Evolutionary conservation across 2,113 vertebrate species (phyloP).

Genomic region (Poeciliopsis retropinna): DNA sequence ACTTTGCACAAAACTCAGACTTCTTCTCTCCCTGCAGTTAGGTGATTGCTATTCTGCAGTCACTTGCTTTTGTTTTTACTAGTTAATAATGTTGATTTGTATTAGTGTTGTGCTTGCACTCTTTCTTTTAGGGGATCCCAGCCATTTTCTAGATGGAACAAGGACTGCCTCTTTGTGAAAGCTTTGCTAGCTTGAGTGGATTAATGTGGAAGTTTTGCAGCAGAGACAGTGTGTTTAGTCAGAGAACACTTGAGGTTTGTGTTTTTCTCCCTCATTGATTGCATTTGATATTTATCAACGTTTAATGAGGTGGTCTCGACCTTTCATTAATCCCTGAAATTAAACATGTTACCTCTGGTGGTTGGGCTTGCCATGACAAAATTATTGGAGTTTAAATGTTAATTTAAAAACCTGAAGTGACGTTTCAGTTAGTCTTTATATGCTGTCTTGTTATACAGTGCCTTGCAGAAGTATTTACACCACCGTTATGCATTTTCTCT

Average conservation of each 20-base stretch:
- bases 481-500: background rate
- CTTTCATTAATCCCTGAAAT: slow-evolving; percentile 63
- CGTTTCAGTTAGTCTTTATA: slow-evolving; percentile 6
- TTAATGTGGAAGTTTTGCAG: slow-evolving; percentile 20
- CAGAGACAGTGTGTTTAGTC: slow-evolving; percentile 6
- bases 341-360: slow-evolving; percentile 47
- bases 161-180: background rate
- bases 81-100: background rate
- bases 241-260: slow-evolving; percentile 29
- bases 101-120: background rate
- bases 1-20: slow-evolving; percentile 27
- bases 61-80: slow-evolving; percentile 13
- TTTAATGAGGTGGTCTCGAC: slow-evolving; percentile 62
- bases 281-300: slow-evolving; percentile 65
- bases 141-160: slow-evolving; percentile 11
- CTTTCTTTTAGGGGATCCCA: background rate
- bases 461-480: background rate
- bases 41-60: background rate
- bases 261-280: slow-evolving; percentile 51
- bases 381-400: slow-evolving; percentile 40
- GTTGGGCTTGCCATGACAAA: slow-evolving; percentile 37
- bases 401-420: slow-evolving; percentile 29
- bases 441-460: background rate
- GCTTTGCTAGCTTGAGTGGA: slow-evolving; percentile 1
- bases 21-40: background rate